Evolutionary conservation across 2,888 invertebrate species (phyloP).

Genomic region (Drosophila ustulata): DNA sequence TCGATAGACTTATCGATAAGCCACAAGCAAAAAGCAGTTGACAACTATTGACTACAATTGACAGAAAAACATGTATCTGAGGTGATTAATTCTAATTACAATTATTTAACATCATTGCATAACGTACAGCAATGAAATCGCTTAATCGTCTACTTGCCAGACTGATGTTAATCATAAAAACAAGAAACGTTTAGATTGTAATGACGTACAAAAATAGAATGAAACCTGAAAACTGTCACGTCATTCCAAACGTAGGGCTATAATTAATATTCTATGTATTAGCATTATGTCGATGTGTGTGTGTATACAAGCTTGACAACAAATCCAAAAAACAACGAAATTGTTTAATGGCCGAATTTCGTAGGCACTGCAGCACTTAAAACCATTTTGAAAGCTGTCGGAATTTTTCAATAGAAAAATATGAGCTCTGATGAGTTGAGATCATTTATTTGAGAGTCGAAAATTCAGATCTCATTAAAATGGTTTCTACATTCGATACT

Average conservation of each 20-base stretch:
- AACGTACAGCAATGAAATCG: background rate
- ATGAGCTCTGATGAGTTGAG: background rate
- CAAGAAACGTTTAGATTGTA: background rate
- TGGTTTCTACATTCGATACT: too few relatives aligned
- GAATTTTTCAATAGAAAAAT: slow-evolving; percentile 1
- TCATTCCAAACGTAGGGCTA: background rate
- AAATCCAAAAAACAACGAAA: background rate
- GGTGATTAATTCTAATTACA: background rate
- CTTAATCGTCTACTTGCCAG: background rate
- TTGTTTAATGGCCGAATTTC: background rate
- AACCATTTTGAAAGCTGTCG: background rate
- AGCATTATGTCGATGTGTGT: background rate
- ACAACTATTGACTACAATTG: background rate
- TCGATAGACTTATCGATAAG: background rate
- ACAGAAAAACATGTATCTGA: background rate
- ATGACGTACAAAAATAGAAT: slow-evolving; percentile 1
- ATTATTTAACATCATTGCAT: slow-evolving; percentile 1
- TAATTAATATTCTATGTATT: slow-evolving; percentile 1
- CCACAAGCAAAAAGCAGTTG: background rate
- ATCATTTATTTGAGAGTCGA: background rate
- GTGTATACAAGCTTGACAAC: slow-evolving; percentile 1
- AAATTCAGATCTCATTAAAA: too few relatives aligned
- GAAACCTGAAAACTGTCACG: slow-evolving; percentile 2
- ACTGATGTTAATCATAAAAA: background rate
- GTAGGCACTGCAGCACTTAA: background rate